Conservation (phyloP, 2,113 vertebrate species). For the Gnathonemus longibarbis region DNA sequence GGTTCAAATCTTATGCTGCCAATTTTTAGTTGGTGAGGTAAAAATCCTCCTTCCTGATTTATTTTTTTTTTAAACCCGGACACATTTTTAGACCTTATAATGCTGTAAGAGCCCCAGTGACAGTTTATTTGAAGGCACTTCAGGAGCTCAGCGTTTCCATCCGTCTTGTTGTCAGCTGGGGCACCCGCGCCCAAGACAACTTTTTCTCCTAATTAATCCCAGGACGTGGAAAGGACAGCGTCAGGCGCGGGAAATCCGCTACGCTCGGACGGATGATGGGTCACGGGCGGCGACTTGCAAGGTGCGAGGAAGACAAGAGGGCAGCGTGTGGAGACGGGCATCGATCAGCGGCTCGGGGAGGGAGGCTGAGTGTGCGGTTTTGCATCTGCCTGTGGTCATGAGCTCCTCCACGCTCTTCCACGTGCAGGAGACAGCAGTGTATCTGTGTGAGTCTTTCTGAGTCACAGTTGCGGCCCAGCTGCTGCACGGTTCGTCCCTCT, state of each 20-base stretch:
- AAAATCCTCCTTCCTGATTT: not conserved
- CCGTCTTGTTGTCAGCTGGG: not conserved
- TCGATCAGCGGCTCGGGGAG: not conserved
- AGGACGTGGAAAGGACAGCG: not conserved
- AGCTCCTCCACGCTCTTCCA: not conserved
- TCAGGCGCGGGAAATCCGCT: not conserved
- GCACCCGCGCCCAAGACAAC: not conserved
- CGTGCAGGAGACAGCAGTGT: not conserved
- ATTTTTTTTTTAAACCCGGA: not conserved
- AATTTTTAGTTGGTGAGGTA: not conserved
- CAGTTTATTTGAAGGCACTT: not conserved
- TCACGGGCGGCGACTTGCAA: not conserved
- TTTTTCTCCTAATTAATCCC: constrained; percentile 23
- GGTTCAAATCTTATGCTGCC: not conserved
- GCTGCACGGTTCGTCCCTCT: not conserved
- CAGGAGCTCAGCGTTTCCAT: not conserved
- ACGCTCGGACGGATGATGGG: not conserved
- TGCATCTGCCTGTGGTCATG: not conserved
- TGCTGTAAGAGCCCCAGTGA: not conserved
- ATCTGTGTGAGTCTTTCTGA: not conserved
- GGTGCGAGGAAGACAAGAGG: not conserved
- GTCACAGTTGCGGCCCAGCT: not conserved
- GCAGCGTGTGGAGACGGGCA: not conserved
- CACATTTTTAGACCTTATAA: not conserved
- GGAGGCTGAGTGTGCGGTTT: not conserved